A percentile compares a stretch with the other conserved stretches of the same genome.
These are phyloP conservation scores for Fringilla coelebs DNA, from an alignment of 2,797 vertebrate species.

Conservation along the genomic window DNA sequence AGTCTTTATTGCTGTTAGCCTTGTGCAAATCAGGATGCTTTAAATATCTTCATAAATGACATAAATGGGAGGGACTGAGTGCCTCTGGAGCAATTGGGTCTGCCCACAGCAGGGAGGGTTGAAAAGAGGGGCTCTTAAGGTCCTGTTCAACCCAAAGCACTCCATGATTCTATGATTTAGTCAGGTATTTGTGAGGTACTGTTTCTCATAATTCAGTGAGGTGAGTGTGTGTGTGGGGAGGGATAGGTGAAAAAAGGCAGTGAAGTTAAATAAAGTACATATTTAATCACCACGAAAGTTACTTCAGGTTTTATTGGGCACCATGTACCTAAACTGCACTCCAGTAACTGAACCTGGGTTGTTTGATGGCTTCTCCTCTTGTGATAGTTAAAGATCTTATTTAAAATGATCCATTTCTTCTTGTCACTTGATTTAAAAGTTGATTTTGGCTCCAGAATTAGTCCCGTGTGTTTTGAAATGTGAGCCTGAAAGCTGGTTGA, in stretches of 20 bases:
- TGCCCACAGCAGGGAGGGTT: not conserved
- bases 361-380: conserved; percentile 63
- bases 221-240: not conserved
- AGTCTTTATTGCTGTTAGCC: not conserved
- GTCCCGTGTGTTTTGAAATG: conserved; percentile 74
- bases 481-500: conserved; percentile 53
- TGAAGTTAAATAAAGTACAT: not conserved
- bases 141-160: not conserved
- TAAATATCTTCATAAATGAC: not conserved
- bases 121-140: not conserved
- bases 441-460: conserved; percentile 74
- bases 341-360: not conserved
- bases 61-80: not conserved
- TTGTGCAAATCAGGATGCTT: not conserved
- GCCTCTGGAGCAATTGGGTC: not conserved
- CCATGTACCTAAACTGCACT: not conserved
- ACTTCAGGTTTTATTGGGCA: conserved; percentile 3
- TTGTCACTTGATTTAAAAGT: conserved; percentile 68
- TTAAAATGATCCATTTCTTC: conserved; percentile 71
- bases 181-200: not conserved
- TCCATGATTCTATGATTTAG: not conserved
- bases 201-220: not conserved
- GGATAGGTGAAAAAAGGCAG: not conserved
- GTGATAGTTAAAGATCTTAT: conserved; percentile 68
- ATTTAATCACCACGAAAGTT: not conserved